Conservation (phyloP, 2,797 vertebrate species). For the Anguilla pacifica region DNA sequence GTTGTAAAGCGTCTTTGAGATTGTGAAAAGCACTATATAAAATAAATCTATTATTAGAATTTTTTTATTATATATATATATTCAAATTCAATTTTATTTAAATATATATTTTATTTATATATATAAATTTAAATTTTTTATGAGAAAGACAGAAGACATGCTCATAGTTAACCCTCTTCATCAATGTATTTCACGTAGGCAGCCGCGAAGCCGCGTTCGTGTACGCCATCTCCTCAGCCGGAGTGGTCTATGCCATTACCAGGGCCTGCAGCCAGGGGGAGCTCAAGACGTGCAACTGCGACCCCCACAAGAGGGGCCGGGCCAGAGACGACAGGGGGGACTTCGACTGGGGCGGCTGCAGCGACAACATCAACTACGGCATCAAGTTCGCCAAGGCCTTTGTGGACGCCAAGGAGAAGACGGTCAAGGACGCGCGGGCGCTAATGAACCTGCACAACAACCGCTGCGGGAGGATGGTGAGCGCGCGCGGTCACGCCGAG, state of each 20-base stretch:
- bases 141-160: not conserved
- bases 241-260: slow-evolving; percentile 94
- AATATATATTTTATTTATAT: no score
- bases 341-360: slow-evolving; percentile 97
- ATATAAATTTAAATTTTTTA: not conserved
- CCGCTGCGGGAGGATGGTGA: slow-evolving; percentile 94
- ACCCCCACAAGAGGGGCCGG: slow-evolving; percentile 83
- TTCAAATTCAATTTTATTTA: no score
- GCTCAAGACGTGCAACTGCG: slow-evolving; percentile 89
- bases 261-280: slow-evolving; percentile 94
- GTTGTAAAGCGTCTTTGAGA: no score
- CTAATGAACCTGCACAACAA: slow-evolving; percentile 98
- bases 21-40: no score
- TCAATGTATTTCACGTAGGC: slow-evolving; percentile 68
- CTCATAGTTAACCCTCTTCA: slow-evolving; percentile 4
- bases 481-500: slow-evolving; percentile 41
- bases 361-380: slow-evolving; percentile 95
- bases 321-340: slow-evolving; percentile 81
- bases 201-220: slow-evolving; percentile 97
- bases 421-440: slow-evolving; percentile 89
- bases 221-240: slow-evolving; percentile 95
- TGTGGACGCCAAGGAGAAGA: slow-evolving; percentile 92
- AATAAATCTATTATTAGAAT: no score
- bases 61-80: no score
- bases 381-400: slow-evolving; percentile 93